Conservation (phyloP, 2,797 vertebrate genomes). For the Rhabdophis nuchalis region DNA sequence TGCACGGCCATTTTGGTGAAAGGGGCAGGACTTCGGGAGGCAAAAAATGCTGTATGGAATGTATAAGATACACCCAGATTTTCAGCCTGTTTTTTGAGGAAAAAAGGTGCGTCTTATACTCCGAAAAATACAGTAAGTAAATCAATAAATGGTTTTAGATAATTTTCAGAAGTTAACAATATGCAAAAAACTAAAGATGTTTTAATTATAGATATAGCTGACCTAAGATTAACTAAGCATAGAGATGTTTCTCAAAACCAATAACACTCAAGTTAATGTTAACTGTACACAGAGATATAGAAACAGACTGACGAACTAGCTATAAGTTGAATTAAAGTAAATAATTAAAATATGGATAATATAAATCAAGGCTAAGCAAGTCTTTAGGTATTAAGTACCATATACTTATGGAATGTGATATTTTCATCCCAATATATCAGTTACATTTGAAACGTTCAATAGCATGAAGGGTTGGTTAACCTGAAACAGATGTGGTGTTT, state of each 20-base stretch:
- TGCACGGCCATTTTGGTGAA: no score
- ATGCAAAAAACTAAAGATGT: not conserved
- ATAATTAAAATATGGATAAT: constrained; percentile 41
- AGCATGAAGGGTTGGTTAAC: constrained; percentile 67
- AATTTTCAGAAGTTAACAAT: not conserved
- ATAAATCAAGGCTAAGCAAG: constrained; percentile 54
- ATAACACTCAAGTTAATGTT: not conserved
- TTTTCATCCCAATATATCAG: constrained; percentile 60
- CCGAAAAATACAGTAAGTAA: no score
- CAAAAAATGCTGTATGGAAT: no score
- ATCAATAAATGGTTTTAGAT: not conserved
- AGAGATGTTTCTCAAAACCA: constrained; percentile 1
- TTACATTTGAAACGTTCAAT: constrained; percentile 58
- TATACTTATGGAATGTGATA: constrained; percentile 41
- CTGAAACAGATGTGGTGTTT: constrained; percentile 67
- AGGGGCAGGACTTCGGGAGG: no score
- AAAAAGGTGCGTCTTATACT: no score
- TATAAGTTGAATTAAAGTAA: constrained; percentile 45
- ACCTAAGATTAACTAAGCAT: not conserved
- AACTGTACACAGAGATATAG: not conserved
- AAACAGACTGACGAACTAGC: constrained; percentile 27
- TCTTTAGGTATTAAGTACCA: constrained; percentile 56
- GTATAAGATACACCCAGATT: no score
- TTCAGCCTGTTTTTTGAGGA: no score
- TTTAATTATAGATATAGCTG: not conserved